phyloP scores from a whole-genome alignment of 2,113 vertebrate genomes.

The Prolemur simus region DNA sequence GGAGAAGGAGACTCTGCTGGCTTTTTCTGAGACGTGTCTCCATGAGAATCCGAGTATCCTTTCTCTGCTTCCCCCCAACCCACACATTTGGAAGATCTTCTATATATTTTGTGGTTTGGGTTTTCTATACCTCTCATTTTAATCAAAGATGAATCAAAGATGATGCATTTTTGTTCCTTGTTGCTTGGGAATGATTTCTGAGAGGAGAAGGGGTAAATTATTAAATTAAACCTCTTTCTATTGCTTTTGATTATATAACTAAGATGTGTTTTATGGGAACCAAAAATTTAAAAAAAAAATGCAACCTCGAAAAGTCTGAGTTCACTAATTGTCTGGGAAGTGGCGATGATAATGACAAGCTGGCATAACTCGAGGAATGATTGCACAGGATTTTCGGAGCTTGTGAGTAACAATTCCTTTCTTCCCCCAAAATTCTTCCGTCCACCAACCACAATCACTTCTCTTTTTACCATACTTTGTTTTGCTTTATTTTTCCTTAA shows the following conservation, averaged over 20 bases:
- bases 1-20: neutral
- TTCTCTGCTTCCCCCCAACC: neutral
- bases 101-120: neutral
- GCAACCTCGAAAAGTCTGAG: neutral
- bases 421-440: too few species aligned
- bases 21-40: neutral
- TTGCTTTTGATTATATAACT: conserved; percentile 5
- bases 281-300: neutral
- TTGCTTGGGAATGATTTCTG: neutral
- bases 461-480: neutral
- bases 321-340: neutral
- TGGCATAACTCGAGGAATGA: neutral
- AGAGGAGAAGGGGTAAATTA: neutral
- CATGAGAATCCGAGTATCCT: neutral
- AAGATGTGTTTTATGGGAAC: neutral
- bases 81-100: neutral
- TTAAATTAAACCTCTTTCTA: neutral
- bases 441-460: neutral
- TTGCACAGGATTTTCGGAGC: neutral
- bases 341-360: neutral
- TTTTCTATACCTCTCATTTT: neutral
- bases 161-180: neutral
- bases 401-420: neutral
- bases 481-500: neutral
- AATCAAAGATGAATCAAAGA: neutral